Evolutionary conservation across 2,888 invertebrate genomes (phyloP), one percentile per base, ranked within the genome.

Genomic region (Carterocephalus palaemon): DNA sequence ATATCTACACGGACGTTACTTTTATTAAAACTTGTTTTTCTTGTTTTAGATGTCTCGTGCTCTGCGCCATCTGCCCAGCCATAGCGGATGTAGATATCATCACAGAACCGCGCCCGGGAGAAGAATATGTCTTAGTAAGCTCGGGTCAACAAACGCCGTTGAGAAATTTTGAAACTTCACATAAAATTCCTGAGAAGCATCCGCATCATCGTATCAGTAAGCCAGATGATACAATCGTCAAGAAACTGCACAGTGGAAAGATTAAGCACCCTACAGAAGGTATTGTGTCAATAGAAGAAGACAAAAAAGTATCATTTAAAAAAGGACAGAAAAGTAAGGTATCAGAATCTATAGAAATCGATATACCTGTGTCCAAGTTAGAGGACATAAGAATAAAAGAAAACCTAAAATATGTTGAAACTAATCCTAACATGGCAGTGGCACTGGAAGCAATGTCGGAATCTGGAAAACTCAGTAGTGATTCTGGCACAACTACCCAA

Each of bases 141-240:
- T 83, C 88, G 8, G 87, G 85, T 10, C 82, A 84, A 51, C 84
- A 86, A 55, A 85, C 84, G 13, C 79, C 85, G 1, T 43, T 87
- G 15, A 75, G 78, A 58, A 75, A 75, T 59, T 93, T 93, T 60
- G 92, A 93, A 75, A 92, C 92, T 1, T 87, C 93, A 1, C 93
- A 93, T 67, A 93, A 93, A 75, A 88, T 92, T 54, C 91, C 90
- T 0, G 88, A 85, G 8, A 82, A 84, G 58, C 77, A 85, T 51
- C 80, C 85, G 1, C 76, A 84, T 32, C 76, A 84, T 48, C 70
- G 76, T 36, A 53, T 73, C 26, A 57, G 74, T 6, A 77, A 76
- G 47, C 80, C 56, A 51, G 88, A 62, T 60, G 89, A 78, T 53
- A 75, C 10, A 75, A 83, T 76, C 42, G 65, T 62, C 7, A 82